Base-by-base conservation (phyloP, 2,797 vertebrate genomes). In the Muraenolepis orangiensis region DNA sequence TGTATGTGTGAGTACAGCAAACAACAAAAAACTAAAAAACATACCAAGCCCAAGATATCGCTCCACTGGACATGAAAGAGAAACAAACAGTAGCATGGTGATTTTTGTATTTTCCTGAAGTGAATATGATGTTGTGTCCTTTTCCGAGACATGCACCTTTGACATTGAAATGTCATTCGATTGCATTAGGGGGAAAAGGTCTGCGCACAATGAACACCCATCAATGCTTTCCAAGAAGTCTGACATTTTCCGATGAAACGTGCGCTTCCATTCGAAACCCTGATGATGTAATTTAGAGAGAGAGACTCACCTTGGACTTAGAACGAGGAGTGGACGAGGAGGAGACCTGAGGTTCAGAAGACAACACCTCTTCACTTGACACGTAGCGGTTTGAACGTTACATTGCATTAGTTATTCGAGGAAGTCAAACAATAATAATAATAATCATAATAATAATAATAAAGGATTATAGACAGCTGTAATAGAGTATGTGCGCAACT, bases 51-150 rank as follows among this genome's bases (percentile, higher is more conserved):
- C 89, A 94, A 88, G 85, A 88, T 81, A 66, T 94, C 92, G 80
- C 93, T 94, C 94, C 94, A 95, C 94, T 95, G 93, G 85, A 92
- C 84, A 93, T 92, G 88, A 84, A 92, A 93, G 74, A 89, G 81
- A 92, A 87, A 90, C 76, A 90, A 70, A 91, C 30, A 87, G 78
- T 72, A 76, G 78, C 71, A 85, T n/a, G 80, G 79, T 85, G 76
- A 87, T 67, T 80, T 68, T 67, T 66, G 42, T 32, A 0, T 42
- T 42, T 42, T 5, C n/a, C n/a, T n/a, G n/a, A 38, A 10, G 36
- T 38, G 8, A 38, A 5, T 12, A 20, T 46, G 40, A 61, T 38
- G 34, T 12, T 26, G 20, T 28, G 23, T 31, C 30, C 66, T 67
- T n/a, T n/a, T 13, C 70, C 12, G 36, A 76, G 14, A 72, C 6